phyloP scores from a whole-genome alignment of 2,113 vertebrate species.

The Opisthocomus hoazin region DNA sequence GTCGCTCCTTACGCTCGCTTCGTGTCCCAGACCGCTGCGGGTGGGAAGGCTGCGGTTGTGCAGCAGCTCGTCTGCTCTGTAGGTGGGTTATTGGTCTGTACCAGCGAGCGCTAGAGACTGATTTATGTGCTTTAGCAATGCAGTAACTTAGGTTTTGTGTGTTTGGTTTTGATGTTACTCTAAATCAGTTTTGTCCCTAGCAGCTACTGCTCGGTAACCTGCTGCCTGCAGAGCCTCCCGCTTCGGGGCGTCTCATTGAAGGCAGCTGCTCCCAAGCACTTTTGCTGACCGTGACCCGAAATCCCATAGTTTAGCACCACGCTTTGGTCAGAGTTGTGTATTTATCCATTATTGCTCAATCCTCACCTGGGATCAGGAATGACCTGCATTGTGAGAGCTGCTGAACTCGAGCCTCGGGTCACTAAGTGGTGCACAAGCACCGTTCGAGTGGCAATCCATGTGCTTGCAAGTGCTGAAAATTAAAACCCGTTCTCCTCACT shows the following conservation, averaged over 20 bases:
- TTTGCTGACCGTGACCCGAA: neutral
- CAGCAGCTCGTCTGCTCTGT: neutral
- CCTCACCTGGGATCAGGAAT: neutral
- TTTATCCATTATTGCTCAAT: neutral
- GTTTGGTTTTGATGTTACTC: neutral
- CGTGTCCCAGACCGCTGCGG: neutral
- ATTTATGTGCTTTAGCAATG: neutral
- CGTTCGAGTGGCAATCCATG: rapidly evolving
- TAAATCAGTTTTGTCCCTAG: neutral
- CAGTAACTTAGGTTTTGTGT: neutral
- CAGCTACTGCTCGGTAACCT: neutral
- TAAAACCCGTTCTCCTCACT: rapidly evolving
- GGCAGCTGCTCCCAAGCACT: neutral
- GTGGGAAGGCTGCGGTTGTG: neutral
- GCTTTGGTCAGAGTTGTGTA: rapidly evolving
- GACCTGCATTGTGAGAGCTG: neutral
- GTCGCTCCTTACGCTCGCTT: rapidly evolving
- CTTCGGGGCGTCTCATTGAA: rapidly evolving
- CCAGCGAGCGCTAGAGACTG: neutral
- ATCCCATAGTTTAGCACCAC: rapidly evolving
- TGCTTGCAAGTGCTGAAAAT: neutral
- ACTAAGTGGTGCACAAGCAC: neutral
- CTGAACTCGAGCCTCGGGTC: rapidly evolving
- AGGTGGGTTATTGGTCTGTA: neutral
- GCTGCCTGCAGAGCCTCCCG: neutral